Conservation (phyloP, 2,888 invertebrate species). For the Andricus quercusramuli region DNA sequence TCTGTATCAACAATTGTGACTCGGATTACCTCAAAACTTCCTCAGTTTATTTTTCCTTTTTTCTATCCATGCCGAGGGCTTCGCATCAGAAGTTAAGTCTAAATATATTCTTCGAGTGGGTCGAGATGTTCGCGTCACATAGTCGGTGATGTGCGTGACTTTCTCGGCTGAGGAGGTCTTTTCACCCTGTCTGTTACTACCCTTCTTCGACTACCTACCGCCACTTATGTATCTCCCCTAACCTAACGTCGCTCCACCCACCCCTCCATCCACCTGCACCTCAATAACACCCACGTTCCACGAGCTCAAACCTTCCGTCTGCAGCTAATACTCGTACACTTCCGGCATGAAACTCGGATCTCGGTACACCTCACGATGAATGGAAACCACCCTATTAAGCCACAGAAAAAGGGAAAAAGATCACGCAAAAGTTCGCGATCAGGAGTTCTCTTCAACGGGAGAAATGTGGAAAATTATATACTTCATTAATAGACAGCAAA, state of each 20-base stretch:
- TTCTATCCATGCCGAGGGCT: not conserved
- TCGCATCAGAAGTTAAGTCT: slow-evolving; percentile 33
- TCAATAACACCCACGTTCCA: slow-evolving; percentile 34
- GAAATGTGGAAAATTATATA: not conserved
- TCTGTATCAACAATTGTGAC: not conserved
- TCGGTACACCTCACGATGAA: slow-evolving; percentile 18
- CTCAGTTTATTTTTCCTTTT: not conserved
- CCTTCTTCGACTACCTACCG: slow-evolving; percentile 55
- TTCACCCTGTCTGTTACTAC: slow-evolving; percentile 58
- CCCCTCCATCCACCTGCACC: slow-evolving; percentile 49
- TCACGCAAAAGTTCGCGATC: slow-evolving; percentile 26
- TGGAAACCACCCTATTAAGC: slow-evolving; percentile 4
- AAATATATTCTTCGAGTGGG: slow-evolving; percentile 44
- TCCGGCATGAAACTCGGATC: slow-evolving; percentile 43
- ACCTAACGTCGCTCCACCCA: slow-evolving; percentile 44
- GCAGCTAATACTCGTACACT: slow-evolving; percentile 42
- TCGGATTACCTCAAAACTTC: not conserved
- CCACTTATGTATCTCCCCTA: slow-evolving; percentile 59
- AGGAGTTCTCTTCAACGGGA: not conserved
- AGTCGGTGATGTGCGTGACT: slow-evolving; percentile 57
- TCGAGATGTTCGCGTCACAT: slow-evolving; percentile 33
- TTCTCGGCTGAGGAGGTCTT: slow-evolving; percentile 37
- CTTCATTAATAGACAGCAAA: not conserved
- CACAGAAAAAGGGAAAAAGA: slow-evolving; percentile 9
- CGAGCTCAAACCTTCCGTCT: slow-evolving; percentile 18